phyloP scores from a whole-genome alignment of 2,113 vertebrate genomes.

The Pseudolaguvia tuberculata region DNA sequence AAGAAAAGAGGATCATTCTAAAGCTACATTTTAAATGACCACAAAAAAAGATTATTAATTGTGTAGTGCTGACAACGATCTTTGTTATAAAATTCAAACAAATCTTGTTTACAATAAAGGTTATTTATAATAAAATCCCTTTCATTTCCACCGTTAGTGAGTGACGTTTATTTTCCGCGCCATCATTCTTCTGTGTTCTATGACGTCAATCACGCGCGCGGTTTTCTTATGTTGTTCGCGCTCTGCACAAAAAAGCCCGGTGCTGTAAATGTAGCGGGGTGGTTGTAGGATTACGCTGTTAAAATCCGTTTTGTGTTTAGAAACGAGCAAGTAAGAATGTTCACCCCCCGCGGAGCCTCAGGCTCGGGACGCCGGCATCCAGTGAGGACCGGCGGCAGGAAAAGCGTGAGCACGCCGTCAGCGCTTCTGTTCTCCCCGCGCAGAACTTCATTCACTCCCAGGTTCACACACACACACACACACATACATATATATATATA shows the following conservation, averaged over 20 bases:
- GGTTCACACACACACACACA: constrained; percentile 48
- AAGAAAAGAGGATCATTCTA: too few relatives aligned
- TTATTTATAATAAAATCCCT: too few relatives aligned
- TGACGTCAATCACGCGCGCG: neutral
- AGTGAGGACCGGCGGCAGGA: constrained; percentile 56
- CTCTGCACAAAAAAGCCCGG: neutral
- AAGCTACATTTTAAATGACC: too few relatives aligned
- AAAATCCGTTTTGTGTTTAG: neutral
- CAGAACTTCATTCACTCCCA: constrained; percentile 56
- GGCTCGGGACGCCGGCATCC: constrained; percentile 62
- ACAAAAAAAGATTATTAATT: too few relatives aligned
- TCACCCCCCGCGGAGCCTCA: constrained; percentile 58
- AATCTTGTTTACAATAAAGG: too few relatives aligned
- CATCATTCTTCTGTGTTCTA: neutral
- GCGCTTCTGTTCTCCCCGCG: constrained; percentile 67
- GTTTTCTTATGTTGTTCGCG: constrained; percentile 5
- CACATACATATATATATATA: too few relatives aligned
- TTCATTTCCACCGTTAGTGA: too few relatives aligned
- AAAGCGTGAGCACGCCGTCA: constrained; percentile 52
- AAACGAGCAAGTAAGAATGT: constrained; percentile 55
- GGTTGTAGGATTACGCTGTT: neutral
- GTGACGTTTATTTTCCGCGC: constrained; percentile 32
- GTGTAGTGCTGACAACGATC: too few relatives aligned
- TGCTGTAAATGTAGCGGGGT: accelerated
- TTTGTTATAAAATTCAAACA: too few relatives aligned